Evolutionary conservation across 2,113 vertebrate genomes (phyloP).

Genomic region (Xiphorhynchus elegans): DNA sequence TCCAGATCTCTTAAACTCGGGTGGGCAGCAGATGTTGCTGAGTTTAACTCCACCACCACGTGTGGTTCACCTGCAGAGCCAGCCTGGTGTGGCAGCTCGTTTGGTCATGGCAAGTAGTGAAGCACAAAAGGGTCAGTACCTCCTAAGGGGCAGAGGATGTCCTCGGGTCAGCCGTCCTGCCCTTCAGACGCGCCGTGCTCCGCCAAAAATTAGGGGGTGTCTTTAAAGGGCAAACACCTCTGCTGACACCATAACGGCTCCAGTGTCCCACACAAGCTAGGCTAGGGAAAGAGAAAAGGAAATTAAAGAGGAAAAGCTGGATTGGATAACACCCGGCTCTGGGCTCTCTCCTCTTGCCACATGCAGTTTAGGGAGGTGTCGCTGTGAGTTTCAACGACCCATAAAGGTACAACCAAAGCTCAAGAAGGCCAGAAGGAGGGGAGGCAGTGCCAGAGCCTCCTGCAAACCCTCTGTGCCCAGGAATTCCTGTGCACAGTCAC

Average conservation of each 20-base stretch:
- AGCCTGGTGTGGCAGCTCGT: slow-evolving; percentile 8
- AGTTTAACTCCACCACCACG: background rate
- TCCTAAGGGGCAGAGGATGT: slow-evolving; percentile 81
- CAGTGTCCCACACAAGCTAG: slow-evolving; percentile 84
- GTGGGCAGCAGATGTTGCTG: background rate
- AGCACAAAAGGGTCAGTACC: slow-evolving; percentile 82
- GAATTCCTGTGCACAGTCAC: background rate
- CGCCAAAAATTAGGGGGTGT: slow-evolving; percentile 79
- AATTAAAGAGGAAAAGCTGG: slow-evolving; percentile 80
- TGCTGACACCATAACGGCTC: slow-evolving; percentile 84
- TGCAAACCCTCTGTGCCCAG: background rate
- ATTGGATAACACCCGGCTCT: slow-evolving; percentile 47
- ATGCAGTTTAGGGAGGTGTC: slow-evolving; percentile 55
- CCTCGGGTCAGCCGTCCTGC: slow-evolving; percentile 82
- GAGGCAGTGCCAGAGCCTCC: background rate
- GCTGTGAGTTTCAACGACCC: background rate
- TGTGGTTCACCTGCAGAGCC: background rate
- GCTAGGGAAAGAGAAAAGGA: slow-evolving; percentile 81
- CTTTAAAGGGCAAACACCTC: slow-evolving; percentile 83
- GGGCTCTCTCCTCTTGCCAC: slow-evolving; percentile 64
- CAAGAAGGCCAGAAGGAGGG: background rate
- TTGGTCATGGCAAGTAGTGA: slow-evolving; percentile 65
- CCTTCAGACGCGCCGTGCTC: slow-evolving; percentile 81
- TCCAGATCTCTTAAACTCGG: background rate
- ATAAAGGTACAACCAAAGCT: slow-evolving; percentile 10